Conservation (phyloP, 2,113 vertebrate species). For the Paralichthys olivaceus region DNA sequence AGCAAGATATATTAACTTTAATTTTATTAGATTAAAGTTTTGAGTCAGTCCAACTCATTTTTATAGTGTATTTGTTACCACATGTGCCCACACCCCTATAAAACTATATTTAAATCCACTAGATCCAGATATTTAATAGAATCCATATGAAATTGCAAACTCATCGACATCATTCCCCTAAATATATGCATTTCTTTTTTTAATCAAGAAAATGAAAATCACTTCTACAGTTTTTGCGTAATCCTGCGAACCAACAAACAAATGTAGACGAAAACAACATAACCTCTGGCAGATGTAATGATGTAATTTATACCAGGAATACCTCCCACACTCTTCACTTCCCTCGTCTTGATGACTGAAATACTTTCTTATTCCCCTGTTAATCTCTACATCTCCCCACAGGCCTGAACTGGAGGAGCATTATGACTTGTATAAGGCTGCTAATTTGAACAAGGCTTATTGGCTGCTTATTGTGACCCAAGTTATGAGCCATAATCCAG, state of each 20-base stretch:
- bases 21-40: no score
- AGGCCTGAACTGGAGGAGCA: slow-evolving; percentile 31
- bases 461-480: slow-evolving; percentile 33
- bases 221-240: background rate
- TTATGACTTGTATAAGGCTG: slow-evolving; percentile 40
- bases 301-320: background rate
- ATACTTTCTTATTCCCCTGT: background rate
- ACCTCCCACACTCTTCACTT: background rate
- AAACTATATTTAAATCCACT: no score
- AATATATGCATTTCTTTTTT: no score
- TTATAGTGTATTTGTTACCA: no score
- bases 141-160: no score
- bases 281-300: background rate
- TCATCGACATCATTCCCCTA: no score
- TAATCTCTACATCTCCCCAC: slow-evolving; percentile 20
- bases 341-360: background rate
- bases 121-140: no score
- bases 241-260: background rate
- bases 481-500: slow-evolving; percentile 32
- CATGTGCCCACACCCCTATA: no score
- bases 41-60: no score
- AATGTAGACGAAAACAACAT: background rate
- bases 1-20: no score
- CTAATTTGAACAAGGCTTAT: slow-evolving; percentile 55
- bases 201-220: no score